phyloP scores from a whole-genome alignment of 2,797 vertebrate genomes.

The Ctenosaura bakeri region DNA sequence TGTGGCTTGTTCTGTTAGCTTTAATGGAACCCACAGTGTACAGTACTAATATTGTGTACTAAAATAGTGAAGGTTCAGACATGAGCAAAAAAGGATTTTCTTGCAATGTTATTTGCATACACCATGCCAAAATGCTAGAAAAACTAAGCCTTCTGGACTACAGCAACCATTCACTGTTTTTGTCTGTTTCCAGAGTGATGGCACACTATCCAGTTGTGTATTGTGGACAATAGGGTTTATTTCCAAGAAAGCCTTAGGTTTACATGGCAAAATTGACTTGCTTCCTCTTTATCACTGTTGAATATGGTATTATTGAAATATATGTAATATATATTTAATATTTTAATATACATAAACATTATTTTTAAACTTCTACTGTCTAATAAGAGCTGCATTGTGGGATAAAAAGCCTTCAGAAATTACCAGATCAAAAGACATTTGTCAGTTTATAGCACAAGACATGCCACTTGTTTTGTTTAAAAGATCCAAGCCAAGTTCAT shows the following conservation, averaged over 20 bases:
- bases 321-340: no score
- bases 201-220: no score
- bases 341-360: not conserved
- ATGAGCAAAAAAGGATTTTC: not conserved
- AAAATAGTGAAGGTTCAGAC: not conserved
- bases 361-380: not conserved
- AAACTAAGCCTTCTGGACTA: no score
- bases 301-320: not conserved
- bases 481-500: not conserved
- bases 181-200: no score
- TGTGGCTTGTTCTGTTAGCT: not conserved
- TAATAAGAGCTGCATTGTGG: not conserved
- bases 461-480: not conserved
- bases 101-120: not conserved
- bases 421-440: no score
- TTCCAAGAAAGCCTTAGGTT: not conserved
- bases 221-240: no score
- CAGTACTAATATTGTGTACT: not conserved
- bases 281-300: no score
- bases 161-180: no score
- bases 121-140: no score
- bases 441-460: not conserved
- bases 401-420: not conserved
- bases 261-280: not conserved
- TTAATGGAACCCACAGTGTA: not conserved